Evolutionary conservation across 2,888 invertebrate species (phyloP), one percentile per base, ranked within the genome.

Genomic region (Carterocephalus palaemon): DNA sequence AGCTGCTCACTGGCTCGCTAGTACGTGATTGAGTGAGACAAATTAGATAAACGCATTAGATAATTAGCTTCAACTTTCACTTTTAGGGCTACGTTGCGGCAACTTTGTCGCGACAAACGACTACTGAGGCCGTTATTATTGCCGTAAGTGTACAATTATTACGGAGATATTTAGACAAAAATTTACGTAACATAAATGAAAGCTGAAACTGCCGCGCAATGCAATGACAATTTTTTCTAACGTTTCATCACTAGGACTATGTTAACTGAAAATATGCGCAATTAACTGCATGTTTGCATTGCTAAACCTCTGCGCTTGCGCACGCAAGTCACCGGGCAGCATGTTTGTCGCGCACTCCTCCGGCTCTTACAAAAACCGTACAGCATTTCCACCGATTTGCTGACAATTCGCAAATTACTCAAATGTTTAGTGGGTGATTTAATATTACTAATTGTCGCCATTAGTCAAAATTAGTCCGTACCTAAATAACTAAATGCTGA

Each of bases 1-100:
- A 74, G 70, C 64, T 68, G 72, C 67, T 64, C 61, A 66, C 66
- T 72, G 71, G 67, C 39, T 48, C 49, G 50, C 53, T 51, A 55
- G 56, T 49, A 51, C 51, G 62, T 79, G 80, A 82, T 82, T 70
- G 79, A 82, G 76, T 69, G 82, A 69, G 77, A 67, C 75, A 71
- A 79, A 79, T 79, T 69, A 76, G 78, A 81, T 81, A 78, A 74
- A 68, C 64, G 56, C 65, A 70, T 71, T 62, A 63, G 65, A 63
- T 67, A 62, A 64, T 43, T 59, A 70, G 63, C 60, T 63, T 56
- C 53, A 54, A 67, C 83, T 84, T 84, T 82, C 82, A 81, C 79
- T 80, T 70, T 71, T 65, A 73, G 73, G 73, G 72, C 70, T 58
- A 22, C 29, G 29, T 29, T 36, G 13, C 33, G 3, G 34, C n/a